Conservation (phyloP, 1,140 invertebrate species). For the Pygmarrhopalites habei region DNA sequence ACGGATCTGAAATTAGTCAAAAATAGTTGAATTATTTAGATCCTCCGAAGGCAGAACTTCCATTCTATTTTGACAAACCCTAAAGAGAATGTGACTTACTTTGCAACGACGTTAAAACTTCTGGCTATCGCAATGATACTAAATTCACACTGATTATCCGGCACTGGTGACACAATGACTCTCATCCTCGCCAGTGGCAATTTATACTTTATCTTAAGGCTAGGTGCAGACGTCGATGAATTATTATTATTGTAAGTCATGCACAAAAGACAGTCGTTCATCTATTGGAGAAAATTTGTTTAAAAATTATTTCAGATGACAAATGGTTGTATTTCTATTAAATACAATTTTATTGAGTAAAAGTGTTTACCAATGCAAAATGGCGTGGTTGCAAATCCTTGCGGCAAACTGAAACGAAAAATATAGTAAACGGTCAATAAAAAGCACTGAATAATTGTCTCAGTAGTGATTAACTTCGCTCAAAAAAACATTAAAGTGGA, state of each 20-base stretch:
- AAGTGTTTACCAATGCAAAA: slow-evolving; percentile 59
- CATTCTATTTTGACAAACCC: too few species aligned
- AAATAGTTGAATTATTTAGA: too few species aligned
- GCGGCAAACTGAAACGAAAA: slow-evolving; percentile 56
- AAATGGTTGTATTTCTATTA: neutral
- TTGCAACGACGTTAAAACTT: slow-evolving; percentile 61
- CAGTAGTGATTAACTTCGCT: too few species aligned
- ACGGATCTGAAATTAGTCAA: too few species aligned
- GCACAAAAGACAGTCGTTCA: slow-evolving; percentile 63
- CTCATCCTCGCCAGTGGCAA: slow-evolving; percentile 57
- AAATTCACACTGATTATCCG: slow-evolving; percentile 55
- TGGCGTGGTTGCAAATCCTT: slow-evolving; percentile 61
- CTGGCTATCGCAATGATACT: slow-evolving; percentile 55
- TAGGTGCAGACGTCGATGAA: slow-evolving; percentile 43
- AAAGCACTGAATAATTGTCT: too few species aligned
- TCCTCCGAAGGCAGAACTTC: too few species aligned
- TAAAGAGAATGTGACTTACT: too few species aligned
- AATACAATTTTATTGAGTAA: slow-evolving; percentile 3
- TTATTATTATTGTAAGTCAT: slow-evolving; percentile 52
- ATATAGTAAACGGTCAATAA: too few species aligned
- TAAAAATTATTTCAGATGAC: slow-evolving; percentile 27
- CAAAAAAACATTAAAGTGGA: too few species aligned
- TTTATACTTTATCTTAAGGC: slow-evolving; percentile 55
- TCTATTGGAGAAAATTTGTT: slow-evolving; percentile 54
- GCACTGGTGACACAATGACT: slow-evolving; percentile 47